Conservation (phyloP, 2,113 vertebrate species). For the Thalassarche chlororhynchos region DNA sequence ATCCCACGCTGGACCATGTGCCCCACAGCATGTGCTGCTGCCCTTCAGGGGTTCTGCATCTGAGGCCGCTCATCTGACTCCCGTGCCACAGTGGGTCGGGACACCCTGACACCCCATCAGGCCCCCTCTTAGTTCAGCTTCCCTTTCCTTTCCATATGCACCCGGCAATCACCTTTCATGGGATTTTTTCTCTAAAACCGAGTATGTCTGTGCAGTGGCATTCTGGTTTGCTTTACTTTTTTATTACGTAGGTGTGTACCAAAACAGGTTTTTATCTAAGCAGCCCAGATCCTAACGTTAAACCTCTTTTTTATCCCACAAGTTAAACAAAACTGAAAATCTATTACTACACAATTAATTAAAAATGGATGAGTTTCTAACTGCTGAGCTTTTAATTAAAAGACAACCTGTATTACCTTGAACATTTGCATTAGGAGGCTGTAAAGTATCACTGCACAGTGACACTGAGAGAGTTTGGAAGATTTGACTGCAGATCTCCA, state of each 20-base stretch:
- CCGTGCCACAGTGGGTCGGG: accelerated
- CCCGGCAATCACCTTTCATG: no score
- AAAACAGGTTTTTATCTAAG: background rate
- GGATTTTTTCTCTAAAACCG: background rate
- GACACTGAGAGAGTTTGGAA: background rate
- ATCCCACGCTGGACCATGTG: accelerated
- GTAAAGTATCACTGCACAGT: background rate
- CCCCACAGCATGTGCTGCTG: background rate
- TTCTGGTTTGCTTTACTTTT: background rate
- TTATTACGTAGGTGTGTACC: background rate
- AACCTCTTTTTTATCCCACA: background rate
- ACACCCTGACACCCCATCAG: background rate
- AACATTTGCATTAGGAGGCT: background rate
- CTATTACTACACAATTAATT: background rate
- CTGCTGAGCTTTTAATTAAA: background rate
- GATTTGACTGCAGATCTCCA: background rate
- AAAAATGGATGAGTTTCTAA: background rate
- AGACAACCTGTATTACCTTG: background rate
- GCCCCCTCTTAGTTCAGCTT: no score
- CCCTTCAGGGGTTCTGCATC: accelerated
- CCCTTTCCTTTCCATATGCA: background rate
- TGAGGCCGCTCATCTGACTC: background rate
- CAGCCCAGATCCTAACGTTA: background rate
- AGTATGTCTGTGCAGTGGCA: accelerated
- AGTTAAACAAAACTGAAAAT: background rate